Conservation (phyloP, 2,113 vertebrate species). For the Dasyurus viverrinus region DNA sequence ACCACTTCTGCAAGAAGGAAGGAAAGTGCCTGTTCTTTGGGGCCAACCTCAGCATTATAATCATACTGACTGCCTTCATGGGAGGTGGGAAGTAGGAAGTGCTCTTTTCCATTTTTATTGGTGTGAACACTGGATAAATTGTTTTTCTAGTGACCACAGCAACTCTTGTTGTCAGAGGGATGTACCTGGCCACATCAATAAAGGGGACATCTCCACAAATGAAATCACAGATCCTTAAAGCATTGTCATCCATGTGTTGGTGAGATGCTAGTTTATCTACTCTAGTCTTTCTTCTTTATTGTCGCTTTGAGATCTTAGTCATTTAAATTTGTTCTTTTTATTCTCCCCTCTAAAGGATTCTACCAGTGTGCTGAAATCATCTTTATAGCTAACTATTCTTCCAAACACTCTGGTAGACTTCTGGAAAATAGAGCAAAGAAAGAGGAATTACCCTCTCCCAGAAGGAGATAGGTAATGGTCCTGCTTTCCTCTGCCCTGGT, state of each 20-base stretch:
- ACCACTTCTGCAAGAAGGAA: too few species aligned
- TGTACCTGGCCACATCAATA: background rate
- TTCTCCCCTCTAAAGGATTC: background rate
- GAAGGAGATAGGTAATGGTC: background rate
- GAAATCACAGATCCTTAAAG: background rate
- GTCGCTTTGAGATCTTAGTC: background rate
- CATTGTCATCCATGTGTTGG: background rate
- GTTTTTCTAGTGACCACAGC: background rate
- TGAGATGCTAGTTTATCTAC: background rate
- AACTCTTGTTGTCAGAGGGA: background rate
- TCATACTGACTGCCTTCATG: too few species aligned
- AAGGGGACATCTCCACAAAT: background rate
- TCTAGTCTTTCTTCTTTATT: background rate
- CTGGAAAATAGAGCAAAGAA: background rate
- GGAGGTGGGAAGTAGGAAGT: too few species aligned
- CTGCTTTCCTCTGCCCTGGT: background rate
- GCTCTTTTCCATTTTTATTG: background rate
- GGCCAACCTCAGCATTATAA: too few species aligned
- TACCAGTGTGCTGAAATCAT: background rate
- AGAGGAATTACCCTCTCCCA: background rate
- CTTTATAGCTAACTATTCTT: background rate
- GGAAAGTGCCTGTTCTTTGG: too few species aligned
- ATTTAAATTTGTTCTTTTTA: background rate
- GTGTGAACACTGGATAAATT: background rate
- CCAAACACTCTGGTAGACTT: background rate